Percentiles rank a stretch among this genome's conserved stretches.
Evolutionary conservation across 2,113 vertebrate genomes (phyloP).

Genomic region (Alectura lathami): DNA sequence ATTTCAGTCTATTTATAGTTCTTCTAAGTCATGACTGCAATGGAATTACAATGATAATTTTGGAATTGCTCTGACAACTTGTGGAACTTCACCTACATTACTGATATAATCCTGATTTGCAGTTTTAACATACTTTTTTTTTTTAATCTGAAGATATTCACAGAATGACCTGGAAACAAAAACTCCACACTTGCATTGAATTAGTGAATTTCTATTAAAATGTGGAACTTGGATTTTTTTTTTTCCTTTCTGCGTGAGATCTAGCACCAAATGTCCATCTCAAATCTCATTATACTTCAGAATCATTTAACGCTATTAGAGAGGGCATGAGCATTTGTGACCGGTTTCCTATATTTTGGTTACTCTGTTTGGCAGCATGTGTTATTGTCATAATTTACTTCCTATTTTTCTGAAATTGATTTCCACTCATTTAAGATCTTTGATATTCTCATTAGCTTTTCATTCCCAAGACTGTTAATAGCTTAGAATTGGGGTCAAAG

Average conservation of each 20-base stretch:
- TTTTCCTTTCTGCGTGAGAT: background rate
- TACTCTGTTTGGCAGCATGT: background rate
- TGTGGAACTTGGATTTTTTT: background rate
- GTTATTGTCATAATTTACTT: conserved; percentile 43
- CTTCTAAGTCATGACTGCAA: background rate
- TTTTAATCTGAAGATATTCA: background rate
- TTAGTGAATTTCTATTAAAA: background rate
- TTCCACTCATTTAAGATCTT: conserved; percentile 5
- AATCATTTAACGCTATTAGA: background rate
- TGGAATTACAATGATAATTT: background rate
- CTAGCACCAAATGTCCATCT: background rate
- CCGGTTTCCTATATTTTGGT: conserved; percentile 15
- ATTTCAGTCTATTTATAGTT: background rate
- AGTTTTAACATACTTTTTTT: fast-evolving
- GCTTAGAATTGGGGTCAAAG: background rate
- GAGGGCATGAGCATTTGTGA: background rate
- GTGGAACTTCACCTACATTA: background rate
- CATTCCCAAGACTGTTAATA: background rate
- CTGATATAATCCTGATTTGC: background rate
- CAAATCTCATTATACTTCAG: background rate
- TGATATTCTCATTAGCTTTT: background rate
- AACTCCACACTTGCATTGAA: background rate
- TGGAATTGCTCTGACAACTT: background rate
- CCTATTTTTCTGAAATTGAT: conserved; percentile 30
- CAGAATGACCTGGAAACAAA: background rate